Conservation (phyloP, 2,888 invertebrate genomes). For the Drosophila leonis region DNA sequence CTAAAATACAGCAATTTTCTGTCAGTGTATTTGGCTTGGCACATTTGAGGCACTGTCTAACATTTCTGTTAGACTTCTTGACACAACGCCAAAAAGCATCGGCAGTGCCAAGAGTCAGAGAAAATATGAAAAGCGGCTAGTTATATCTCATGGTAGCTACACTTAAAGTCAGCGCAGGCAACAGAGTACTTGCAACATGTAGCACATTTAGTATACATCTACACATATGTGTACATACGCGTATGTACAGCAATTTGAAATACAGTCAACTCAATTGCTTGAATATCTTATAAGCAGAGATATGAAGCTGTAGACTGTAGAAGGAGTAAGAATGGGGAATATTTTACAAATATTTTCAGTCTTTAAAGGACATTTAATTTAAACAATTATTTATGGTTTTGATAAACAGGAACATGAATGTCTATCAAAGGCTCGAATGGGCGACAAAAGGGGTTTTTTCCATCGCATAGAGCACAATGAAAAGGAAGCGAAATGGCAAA, state of each 20-base stretch:
- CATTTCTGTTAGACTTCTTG: slow-evolving; percentile 62
- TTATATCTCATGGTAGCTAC: slow-evolving; percentile 34
- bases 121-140: slow-evolving; percentile 60
- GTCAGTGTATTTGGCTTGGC: slow-evolving; percentile 30
- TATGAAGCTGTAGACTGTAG: not conserved
- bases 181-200: not conserved
- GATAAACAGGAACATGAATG: not conserved
- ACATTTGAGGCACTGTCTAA: slow-evolving; percentile 21
- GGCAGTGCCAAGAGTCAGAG: slow-evolving; percentile 31
- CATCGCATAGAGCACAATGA: not conserved
- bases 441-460: not conserved
- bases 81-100: slow-evolving; percentile 78
- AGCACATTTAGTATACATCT: not conserved
- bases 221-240: not conserved
- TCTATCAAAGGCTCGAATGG: not conserved
- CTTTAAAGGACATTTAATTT: slow-evolving; percentile 15
- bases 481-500: slow-evolving; percentile 36
- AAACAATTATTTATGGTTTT: not conserved
- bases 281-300: not conserved
- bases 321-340: not conserved
- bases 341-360: not conserved
- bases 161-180: slow-evolving; percentile 17
- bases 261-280: slow-evolving; percentile 4
- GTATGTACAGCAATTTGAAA: slow-evolving; percentile 1
- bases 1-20: slow-evolving; percentile 3